These are phyloP conservation scores for Acrobasis consociella DNA, from an alignment of 2,888 invertebrate genomes.

Conservation along the genomic window DNA sequence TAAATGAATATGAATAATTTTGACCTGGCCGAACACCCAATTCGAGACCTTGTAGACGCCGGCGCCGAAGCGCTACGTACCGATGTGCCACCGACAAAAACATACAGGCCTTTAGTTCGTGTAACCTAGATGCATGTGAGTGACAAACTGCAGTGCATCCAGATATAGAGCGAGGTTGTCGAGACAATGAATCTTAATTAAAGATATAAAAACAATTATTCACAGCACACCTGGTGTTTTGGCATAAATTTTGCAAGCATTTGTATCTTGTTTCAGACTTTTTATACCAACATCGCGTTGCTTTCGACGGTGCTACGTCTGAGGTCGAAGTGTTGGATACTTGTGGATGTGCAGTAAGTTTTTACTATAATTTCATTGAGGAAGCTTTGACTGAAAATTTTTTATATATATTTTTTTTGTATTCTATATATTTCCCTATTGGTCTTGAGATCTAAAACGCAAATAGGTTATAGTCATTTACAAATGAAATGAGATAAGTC, in stretches of 20 bases:
- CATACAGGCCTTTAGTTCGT: constrained; percentile 26
- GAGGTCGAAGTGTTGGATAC: constrained; percentile 91
- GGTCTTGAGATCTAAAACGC: no score
- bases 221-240: constrained; percentile 17
- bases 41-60: no score
- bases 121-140: constrained; percentile 60
- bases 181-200: constrained; percentile 34
- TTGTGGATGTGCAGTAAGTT: constrained; percentile 89
- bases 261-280: constrained; percentile 28
- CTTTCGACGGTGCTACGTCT: constrained; percentile 88
- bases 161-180: constrained; percentile 44
- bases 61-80: no score
- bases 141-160: constrained; percentile 55
- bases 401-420: no score
- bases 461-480: no score
- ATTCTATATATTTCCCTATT: no score
- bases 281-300: constrained; percentile 87
- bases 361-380: neutral
- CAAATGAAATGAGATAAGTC: no score
- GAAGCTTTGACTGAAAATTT: no score
- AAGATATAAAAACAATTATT: constrained; percentile 19
- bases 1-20: no score
- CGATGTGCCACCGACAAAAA: neutral
- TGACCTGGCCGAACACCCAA: no score
- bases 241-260: neutral